Evolutionary conservation across 1,140 invertebrate genomes (phyloP), one percentile per base, ranked within the genome.

Genomic region (Colletes latitarsis): DNA sequence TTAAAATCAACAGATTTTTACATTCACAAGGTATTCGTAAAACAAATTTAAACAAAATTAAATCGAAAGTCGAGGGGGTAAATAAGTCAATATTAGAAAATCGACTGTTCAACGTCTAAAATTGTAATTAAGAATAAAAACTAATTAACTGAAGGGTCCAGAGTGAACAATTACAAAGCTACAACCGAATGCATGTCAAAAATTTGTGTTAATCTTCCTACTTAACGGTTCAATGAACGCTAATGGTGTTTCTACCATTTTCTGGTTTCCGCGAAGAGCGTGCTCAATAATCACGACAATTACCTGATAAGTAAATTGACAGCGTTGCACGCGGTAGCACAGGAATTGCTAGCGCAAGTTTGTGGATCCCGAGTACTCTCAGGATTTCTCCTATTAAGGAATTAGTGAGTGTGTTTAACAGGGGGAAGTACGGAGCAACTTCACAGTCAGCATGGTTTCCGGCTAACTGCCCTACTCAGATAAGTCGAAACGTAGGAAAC

Each of bases 381-480:
- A 49, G 60, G 39, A 53, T 63, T 64, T 64, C 58, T 57, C 68
- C 62, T 63, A 79, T 79, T 79, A 55, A 64, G 58, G 49, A 79
- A 73, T 79, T 79, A 71, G 58, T n/a, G 52, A 53, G 19, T 30
- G 60, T 73, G 69, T 64, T 64, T 79, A 73, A 73, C 30, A 62
- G 49, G 57, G 39, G 19, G 14, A 55, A 64, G 60, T 43, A 55
- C 14, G 21, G 52, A 63, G 52, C 49, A 78, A 67, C 53, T 77
- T 68, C 78, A 63, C 66, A 76, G 62, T 76, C 63, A 67, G 73
- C 78, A 53, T 68, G 78, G 64, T 62, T 76, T 69, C 63, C 64
- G 64, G 64, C 64, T 81, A 81, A 77, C 72, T 76, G 78, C 30
- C 53, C 63, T 39, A 68, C 64, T 76, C 53, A 81, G 78, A 81